phyloP scores from a whole-genome alignment of 2,888 invertebrate genomes.

The Papilio elwesi region DNA sequence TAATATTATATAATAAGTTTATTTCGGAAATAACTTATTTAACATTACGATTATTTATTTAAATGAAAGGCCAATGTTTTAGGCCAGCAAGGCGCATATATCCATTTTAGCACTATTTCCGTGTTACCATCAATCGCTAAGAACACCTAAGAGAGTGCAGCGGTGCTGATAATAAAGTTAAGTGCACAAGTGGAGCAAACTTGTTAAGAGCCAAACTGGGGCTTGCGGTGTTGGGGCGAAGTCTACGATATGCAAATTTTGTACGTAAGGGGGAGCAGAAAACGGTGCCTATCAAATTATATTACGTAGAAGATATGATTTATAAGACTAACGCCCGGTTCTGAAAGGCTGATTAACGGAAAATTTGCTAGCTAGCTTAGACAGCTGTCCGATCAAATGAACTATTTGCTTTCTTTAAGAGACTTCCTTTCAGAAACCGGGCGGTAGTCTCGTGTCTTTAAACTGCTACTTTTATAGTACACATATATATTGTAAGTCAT shows the following conservation, averaged over 20 bases:
- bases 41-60: not conserved
- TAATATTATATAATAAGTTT: too few species aligned
- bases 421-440: too few species aligned
- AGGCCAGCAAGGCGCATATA: not conserved
- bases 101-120: not conserved
- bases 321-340: not conserved
- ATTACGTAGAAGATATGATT: constrained; percentile 16
- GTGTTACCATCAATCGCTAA: constrained; percentile 5
- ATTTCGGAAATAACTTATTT: too few species aligned
- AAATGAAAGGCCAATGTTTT: not conserved
- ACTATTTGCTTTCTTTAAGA: too few species aligned
- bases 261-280: constrained; percentile 41
- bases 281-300: constrained; percentile 25
- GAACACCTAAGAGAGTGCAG: constrained; percentile 27
- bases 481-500: too few species aligned
- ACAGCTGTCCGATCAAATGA: too few species aligned
- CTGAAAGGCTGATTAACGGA: not conserved
- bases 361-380: too few species aligned
- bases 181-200: constrained; percentile 29
- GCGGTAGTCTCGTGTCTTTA: too few species aligned
- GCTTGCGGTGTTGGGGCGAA: constrained; percentile 40
- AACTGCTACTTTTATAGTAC: too few species aligned
- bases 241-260: constrained; percentile 56
- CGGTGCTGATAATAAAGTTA: constrained; percentile 35
- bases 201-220: constrained; percentile 6